Evolutionary conservation across 1,140 invertebrate genomes (phyloP).

Genomic region (Heliothis subflexa): DNA sequence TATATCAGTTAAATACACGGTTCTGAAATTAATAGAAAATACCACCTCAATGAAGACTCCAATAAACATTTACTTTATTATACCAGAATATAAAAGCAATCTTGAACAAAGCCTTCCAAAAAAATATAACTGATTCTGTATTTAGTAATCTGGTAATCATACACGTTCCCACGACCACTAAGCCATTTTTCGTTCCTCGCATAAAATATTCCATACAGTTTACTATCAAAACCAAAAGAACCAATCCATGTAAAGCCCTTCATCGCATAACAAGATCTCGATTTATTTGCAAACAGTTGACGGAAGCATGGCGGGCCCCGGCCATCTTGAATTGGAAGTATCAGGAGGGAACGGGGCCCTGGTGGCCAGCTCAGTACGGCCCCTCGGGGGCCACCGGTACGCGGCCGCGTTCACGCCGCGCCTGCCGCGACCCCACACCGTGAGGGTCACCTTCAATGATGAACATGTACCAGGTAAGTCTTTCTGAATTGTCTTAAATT

Average conservation of each 20-base stretch:
- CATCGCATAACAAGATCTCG: not conserved
- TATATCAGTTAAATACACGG: not conserved
- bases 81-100: no score
- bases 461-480: conserved; percentile 96
- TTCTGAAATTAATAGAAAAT: not conserved
- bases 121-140: no score
- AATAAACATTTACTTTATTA: no score
- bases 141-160: no score
- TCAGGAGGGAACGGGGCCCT: conserved; percentile 93
- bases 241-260: not conserved
- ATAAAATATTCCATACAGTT: no score
- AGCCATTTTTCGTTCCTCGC: no score
- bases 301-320: conserved; percentile 96
- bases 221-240: not conserved
- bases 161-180: no score
- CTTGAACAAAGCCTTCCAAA: no score
- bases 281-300: conserved; percentile 90
- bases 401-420: conserved; percentile 97
- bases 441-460: conserved; percentile 98
- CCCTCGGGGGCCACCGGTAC: conserved; percentile 96
- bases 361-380: conserved; percentile 97
- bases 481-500: not conserved
- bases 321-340: conserved; percentile 98
- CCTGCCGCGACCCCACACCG: conserved; percentile 93
- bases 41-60: not conserved